Evolutionary conservation across 2,113 vertebrate genomes (phyloP), one percentile per base, ranked within the genome.

Genomic region (Empidonax alnorum): DNA sequence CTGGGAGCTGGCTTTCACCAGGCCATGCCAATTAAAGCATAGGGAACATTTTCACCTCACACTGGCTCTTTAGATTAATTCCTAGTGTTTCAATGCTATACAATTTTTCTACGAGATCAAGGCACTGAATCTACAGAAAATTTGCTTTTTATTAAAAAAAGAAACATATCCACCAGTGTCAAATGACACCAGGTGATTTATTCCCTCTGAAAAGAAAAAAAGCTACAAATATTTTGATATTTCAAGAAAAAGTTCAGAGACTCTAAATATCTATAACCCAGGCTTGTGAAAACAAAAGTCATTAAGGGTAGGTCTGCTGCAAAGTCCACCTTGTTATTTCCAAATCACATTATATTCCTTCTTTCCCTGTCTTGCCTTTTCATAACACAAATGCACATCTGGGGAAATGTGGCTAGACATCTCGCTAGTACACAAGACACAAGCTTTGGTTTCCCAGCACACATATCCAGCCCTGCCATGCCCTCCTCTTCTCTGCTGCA

Each of bases 231-330:
- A 94, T 91, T 96, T 88, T 91, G 55, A 46, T 93, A 93, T 91
- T 93, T 87, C 59, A 88, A 94, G 88, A 78, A 91, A 93, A 94
- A 85, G n/a, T 86, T 94, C 72, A 92, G n/a, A 14, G 75, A 89
- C 35, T 87, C 4, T 44, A 91, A 93, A 39, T 76, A 96, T 28
- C 66, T 59, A 59, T 33, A 90, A 94, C 81, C 8, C 37, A 78
- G 20, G 6, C 56, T 59, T 83, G 41, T 71, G 69, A 78, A 41
- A 96, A 95, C 49, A 83, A 62, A 94, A 94, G 52, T 72, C 46
- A 77, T 87, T 90, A 90, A 83, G 59, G 47, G 56, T 30, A 81
- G 30, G 41, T 50, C 47, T 85, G 72, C 75, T 84, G 44, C 61
- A 37, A 87, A 96, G 53, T 82, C 67, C 74, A 59, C 56, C 61